phyloP scores from a whole-genome alignment of 2,797 vertebrate genomes.

The Eurystomus glaucurus region DNA sequence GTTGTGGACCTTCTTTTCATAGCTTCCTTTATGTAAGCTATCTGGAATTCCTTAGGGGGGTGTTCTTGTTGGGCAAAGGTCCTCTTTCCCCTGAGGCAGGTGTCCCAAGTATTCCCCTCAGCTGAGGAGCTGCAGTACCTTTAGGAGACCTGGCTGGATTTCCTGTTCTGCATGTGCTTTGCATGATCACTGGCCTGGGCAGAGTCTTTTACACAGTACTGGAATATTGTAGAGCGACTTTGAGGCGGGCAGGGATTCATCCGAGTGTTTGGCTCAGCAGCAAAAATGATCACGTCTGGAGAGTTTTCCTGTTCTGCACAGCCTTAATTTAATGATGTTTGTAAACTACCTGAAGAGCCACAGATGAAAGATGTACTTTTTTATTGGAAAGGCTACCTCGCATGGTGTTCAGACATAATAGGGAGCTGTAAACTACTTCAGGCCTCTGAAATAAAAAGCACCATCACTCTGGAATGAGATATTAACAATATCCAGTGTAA shows the following conservation, averaged over 20 bases:
- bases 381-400: neutral
- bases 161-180: neutral
- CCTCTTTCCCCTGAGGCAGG: neutral
- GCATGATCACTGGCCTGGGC: fast-evolving
- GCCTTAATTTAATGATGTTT: slow-evolving; percentile 20
- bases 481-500: neutral
- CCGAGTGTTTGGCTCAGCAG: neutral
- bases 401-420: neutral
- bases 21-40: fast-evolving
- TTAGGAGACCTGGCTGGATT: neutral
- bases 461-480: neutral
- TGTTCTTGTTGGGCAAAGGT: neutral
- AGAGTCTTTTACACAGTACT: neutral
- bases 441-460: neutral
- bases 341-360: neutral
- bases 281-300: fast-evolving
- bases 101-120: neutral
- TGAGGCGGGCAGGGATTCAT: neutral
- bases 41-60: neutral
- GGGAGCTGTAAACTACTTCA: neutral
- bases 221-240: neutral
- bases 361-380: neutral
- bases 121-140: neutral
- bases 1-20: fast-evolving
- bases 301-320: neutral